Percentiles rank a stretch among this genome's conserved stretches.
Evolutionary conservation across 2,113 vertebrate species (phyloP).

Genomic region (Apodemus sylvaticus): DNA sequence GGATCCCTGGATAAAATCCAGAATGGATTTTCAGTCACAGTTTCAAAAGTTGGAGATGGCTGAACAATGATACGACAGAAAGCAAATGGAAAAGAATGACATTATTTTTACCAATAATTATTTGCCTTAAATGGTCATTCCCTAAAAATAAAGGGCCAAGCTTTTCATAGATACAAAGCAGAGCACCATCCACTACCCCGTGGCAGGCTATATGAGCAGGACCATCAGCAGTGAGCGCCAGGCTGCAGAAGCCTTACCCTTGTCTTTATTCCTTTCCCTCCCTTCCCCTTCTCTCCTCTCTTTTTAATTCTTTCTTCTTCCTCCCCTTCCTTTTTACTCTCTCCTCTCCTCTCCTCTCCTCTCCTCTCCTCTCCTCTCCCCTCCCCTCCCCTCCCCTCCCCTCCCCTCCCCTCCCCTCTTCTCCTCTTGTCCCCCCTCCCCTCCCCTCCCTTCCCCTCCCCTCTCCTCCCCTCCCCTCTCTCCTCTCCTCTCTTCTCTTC

Average conservation of each 20-base stretch:
- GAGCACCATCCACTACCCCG: not conserved
- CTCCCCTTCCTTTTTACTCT: no score
- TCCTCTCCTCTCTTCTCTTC: fast-evolving
- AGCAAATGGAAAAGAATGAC: not conserved
- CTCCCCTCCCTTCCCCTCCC: not conserved
- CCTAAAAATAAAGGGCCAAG: not conserved
- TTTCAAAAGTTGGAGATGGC: not conserved
- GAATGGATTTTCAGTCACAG: not conserved
- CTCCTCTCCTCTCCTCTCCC: fast-evolving
- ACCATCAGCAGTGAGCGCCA: not conserved
- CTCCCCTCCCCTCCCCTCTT: not conserved
- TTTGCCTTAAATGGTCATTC: not conserved
- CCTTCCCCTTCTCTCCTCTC: not conserved
- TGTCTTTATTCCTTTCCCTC: no score
- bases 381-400: not conserved
- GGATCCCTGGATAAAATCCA: not conserved
- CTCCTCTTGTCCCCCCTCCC: no score
- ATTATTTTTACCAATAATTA: not conserved
- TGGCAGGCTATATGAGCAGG: not conserved
- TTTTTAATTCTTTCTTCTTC: no score
- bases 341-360: not conserved
- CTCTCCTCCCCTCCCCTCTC: not conserved
- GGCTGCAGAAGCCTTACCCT: not conserved
- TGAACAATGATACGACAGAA: not conserved
- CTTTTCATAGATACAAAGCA: not conserved